Conservation (phyloP, 2,797 vertebrate species). For the Taenioides sp. region DNA sequence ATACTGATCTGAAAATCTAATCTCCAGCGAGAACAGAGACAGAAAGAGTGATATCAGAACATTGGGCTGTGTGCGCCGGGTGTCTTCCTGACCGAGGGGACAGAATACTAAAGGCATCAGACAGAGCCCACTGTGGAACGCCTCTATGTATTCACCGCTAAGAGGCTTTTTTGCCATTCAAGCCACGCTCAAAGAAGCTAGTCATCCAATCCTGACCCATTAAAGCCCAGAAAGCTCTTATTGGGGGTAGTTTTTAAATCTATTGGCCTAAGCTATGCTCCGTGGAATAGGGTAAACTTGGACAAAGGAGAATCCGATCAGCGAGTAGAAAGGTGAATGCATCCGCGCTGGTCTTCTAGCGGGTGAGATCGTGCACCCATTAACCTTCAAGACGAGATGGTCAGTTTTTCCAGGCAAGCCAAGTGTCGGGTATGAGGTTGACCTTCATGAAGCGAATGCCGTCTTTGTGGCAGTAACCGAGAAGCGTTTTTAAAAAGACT, state of each 20-base stretch:
- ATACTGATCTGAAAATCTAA: slow-evolving; percentile 65
- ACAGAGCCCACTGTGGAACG: slow-evolving; percentile 70
- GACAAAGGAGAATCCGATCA: slow-evolving; percentile 67
- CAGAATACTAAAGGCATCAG: slow-evolving; percentile 76
- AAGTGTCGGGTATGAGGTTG: slow-evolving; percentile 39
- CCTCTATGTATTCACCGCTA: slow-evolving; percentile 77
- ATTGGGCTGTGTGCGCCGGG: slow-evolving; percentile 53
- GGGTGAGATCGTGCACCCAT: slow-evolving; percentile 55
- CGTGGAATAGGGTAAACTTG: slow-evolving; percentile 68
- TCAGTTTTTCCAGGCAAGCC: slow-evolving; percentile 30
- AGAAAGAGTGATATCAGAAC: slow-evolving; percentile 58
- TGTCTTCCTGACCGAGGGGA: slow-evolving; percentile 70
- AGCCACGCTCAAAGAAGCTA: slow-evolving; percentile 76
- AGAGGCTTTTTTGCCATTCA: slow-evolving; percentile 78
- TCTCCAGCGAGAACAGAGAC: slow-evolving; percentile 51
- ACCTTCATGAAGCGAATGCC: slow-evolving; percentile 50
- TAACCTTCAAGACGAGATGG: slow-evolving; percentile 61
- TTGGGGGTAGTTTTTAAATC: slow-evolving; percentile 74
- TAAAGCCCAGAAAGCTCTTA: slow-evolving; percentile 77
- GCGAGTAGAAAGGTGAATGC: slow-evolving; percentile 59
- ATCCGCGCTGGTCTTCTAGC: slow-evolving; percentile 42
- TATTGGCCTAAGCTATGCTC: slow-evolving; percentile 72
- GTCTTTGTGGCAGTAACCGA: slow-evolving; percentile 35
- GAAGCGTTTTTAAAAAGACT: slow-evolving; percentile 11
- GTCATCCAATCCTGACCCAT: slow-evolving; percentile 77